Evolutionary conservation across 2,888 invertebrate genomes (phyloP).

Genomic region (Neria commutata): DNA sequence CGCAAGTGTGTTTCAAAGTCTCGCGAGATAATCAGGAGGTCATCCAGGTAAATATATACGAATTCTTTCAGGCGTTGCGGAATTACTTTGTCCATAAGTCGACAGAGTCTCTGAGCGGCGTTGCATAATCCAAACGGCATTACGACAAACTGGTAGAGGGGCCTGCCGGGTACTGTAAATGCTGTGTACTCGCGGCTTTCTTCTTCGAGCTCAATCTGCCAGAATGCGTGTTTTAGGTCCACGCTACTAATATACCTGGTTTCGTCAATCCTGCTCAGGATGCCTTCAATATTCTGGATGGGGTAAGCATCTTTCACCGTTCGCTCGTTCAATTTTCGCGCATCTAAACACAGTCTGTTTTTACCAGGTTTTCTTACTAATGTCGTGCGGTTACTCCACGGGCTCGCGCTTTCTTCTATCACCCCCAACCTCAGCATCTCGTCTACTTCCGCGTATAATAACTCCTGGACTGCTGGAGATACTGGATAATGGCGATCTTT

Average conservation of each 20-base stretch:
- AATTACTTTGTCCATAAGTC: slow-evolving; percentile 22
- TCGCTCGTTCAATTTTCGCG: not conserved
- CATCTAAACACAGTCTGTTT: slow-evolving; percentile 38
- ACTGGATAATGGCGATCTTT: not conserved
- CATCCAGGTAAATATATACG: slow-evolving; percentile 22
- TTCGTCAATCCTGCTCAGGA: slow-evolving; percentile 28
- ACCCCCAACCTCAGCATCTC: not conserved
- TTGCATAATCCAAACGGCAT: slow-evolving; percentile 29
- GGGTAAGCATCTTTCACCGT: slow-evolving; percentile 31
- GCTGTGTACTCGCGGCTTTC: slow-evolving; percentile 31
- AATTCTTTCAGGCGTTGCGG: slow-evolving; percentile 1
- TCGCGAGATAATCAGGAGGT: slow-evolving; percentile 13
- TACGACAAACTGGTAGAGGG: slow-evolving; percentile 21
- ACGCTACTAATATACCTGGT: slow-evolving; percentile 29
- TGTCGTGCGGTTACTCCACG: not conserved
- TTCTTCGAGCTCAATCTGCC: slow-evolving; percentile 15
- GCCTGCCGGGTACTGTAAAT: slow-evolving; percentile 32
- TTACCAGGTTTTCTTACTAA: slow-evolving; percentile 5
- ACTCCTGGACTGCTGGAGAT: slow-evolving; percentile 1
- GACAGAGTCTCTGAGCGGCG: slow-evolving; percentile 21
- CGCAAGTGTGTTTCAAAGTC: slow-evolving; percentile 11
- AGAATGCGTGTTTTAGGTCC: slow-evolving; percentile 22
- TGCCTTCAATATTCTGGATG: slow-evolving; percentile 30
- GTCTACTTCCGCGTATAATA: not conserved
- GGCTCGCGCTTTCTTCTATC: not conserved